Base-by-base conservation (phyloP, 1,140 invertebrate genomes). In the Lethocerus indicus region DNA sequence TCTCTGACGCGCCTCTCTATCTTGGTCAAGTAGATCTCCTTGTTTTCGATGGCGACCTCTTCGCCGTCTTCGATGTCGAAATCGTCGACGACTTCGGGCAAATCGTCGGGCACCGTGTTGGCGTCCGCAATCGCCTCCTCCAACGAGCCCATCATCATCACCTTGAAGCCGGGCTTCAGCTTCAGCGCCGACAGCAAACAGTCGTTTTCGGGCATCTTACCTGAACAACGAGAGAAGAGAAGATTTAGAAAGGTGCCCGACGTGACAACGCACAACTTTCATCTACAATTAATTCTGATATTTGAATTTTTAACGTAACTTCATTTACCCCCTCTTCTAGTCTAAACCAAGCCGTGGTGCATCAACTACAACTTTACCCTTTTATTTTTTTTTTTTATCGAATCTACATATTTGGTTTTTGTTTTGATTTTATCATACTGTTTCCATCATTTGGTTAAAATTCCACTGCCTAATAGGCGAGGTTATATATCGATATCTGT, bases 111-210 rank as follows among this genome's bases (percentile, higher is more conserved):
- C 46, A 79, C 76, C 49, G 75, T 76, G 59, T 78, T 78, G 0
- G 79, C 83, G 61, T 82, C 79, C 44, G 79, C 78, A 55, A 97
- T 91, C 43, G 87, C 87, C 59, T 90, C 83, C 63, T 96, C 93
- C 21, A 86, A 68, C 0, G 89, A 94, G 0, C 92, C 93, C 75
- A 97, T 92, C 80, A 97, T 86, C 88, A 96, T 94, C 14, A 97
- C 74, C 67, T 94, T 93, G 49, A 86, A 83, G 27, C 85, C 85
- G n/a, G 79, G 75, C 62, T 90, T 92, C 3, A 93, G 63, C 53
- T 81, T 81, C 36, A 92, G 61, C 21, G 74, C 66, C 13, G 71
- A 70, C 18, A 93, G 64, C 40, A 71, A 71, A 54, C 78, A 75
- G 52, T 78, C 77, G 64, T 92, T 84, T 48, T 77, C 72, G 0